Base-by-base conservation (phyloP, 2,888 invertebrate species). In the Lasioglossum zephyrum region DNA sequence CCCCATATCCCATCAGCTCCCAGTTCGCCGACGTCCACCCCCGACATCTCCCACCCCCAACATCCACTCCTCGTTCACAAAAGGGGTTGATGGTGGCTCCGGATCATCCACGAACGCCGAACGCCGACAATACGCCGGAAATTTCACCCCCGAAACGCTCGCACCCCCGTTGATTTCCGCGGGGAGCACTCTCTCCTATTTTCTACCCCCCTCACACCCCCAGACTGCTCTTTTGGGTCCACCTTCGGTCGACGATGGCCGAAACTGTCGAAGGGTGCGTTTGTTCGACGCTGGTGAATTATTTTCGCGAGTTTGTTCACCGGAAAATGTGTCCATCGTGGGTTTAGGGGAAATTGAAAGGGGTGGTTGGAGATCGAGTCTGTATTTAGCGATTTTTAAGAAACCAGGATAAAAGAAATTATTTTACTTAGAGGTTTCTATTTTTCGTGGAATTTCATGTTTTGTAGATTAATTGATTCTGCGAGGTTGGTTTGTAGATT, bases 81-180 rank as follows among this genome's bases (percentile, higher is more conserved):
- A 69, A 85, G 89, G 88, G 85, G 84, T 83, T 80, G 88, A 81
- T 91, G 84, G 78, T 75, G 78, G 88, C 87, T 86, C 84, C 88
- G 86, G 87, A 90, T 88, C 87, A 87, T 87, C 86, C 86, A 86
- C 84, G 83, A 84, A 85, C 85, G 82, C 86, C 87, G 88, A 88
- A 88, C 86, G 81, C 89, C 87, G 88, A 93, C 91, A 93, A 93
- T 93, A 91, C 88, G 92, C 91, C 92, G 92, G 93, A 93, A 92
- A 93, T 92, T 93, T 93, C 92, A 91, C 82, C 89, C 53, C 53
- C 53, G 90, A 92, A 90, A 89, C 87, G 86, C 89, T 91, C 87
- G 88, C 86, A 84, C 76, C 82, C 84, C 86, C 87, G 91, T 93
- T 93, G 94, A 94, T 94, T 94, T 93, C 93, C 93, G 92, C 93